Evolutionary conservation across 2,888 invertebrate species (phyloP), one percentile per base, ranked within the genome.

Genomic region (Thelaira solivaga): DNA sequence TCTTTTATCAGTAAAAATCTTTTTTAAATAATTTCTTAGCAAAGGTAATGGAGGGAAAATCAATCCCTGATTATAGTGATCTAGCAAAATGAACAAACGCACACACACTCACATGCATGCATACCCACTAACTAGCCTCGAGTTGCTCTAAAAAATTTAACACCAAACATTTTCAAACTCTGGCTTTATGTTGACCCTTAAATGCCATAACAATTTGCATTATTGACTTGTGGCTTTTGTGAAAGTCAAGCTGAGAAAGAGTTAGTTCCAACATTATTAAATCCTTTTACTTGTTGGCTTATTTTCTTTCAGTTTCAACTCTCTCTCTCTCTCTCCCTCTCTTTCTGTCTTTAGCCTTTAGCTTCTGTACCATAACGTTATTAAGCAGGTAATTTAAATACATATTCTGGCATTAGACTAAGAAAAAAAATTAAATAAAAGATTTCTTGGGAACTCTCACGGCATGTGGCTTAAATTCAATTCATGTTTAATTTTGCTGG

Each of bases 171-270:
- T 62, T 11, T 22, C 13, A 36, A 45, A 29, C 29, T 51, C 47
- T 34, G 10, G 22, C 13, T 36, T 51, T 53, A 36, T 71, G 36
- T 29, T 72, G 31, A 61, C 47, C 51, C 34, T 61, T 47, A 13
- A 55, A 34, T 31, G 47, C 51, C 16, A 39, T 59, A 55, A 62
- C 29, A 39, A 65, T 74, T 74, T 71, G 65, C 53, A 68, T 61
- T 51, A 69, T 78, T 78, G 78, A 78, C 78, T 78, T 78, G 78
- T 78, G 74, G 74, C 78, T 78, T 78, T 78, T 57, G 29, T 34
- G 24, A 74, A 78, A 78, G 74, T 78, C 78, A 78, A 78, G 74
- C 78, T 78, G 74, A 16, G 78, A 53, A 74, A 71, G 69, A 74
- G 69, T 78, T 78, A 73, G 57, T 51, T 51, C 62, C 64, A 16